Conservation (phyloP, 2,113 vertebrate genomes). For the Beaufortia kweichowensis region DNA sequence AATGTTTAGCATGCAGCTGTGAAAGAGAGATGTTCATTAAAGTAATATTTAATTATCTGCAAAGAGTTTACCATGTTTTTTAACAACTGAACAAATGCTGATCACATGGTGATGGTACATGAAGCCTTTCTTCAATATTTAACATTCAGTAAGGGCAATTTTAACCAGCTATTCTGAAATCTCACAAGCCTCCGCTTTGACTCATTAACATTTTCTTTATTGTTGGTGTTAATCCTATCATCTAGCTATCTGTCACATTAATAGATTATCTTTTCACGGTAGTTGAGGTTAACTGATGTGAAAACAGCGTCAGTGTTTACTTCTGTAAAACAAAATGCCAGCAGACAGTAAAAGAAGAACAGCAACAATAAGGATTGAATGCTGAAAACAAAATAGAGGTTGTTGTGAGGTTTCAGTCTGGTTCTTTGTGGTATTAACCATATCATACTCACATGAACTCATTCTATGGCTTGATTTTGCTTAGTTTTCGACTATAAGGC, state of each 20-base stretch:
- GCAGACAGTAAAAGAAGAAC: background rate
- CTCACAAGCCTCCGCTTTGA: background rate
- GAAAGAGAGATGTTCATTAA: background rate
- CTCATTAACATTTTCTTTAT: background rate
- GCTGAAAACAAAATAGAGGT: background rate
- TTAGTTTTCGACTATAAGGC: background rate
- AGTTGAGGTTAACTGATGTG: background rate
- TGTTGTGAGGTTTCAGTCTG: conserved; percentile 6
- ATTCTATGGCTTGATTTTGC: background rate
- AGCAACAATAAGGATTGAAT: background rate
- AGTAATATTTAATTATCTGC: conserved; percentile 3
- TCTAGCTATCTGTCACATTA: background rate
- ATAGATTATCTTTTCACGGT: background rate
- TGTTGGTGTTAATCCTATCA: background rate
- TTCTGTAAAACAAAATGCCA: conserved; percentile 18
- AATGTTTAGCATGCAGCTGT: conserved; percentile 6
- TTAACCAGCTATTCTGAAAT: background rate
- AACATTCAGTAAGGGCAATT: conserved; percentile 5
- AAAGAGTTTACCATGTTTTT: background rate
- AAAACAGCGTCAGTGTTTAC: background rate
- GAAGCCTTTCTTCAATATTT: background rate
- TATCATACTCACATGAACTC: background rate
- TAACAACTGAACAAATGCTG: background rate
- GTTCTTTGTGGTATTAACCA: conserved; percentile 27
- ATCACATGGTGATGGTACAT: background rate